A percentile compares a stretch with the other conserved stretches of the same genome.
These are phyloP conservation scores for Taenioides sp. DNA, from an alignment of 2,797 vertebrate genomes.

Conservation along the genomic window DNA sequence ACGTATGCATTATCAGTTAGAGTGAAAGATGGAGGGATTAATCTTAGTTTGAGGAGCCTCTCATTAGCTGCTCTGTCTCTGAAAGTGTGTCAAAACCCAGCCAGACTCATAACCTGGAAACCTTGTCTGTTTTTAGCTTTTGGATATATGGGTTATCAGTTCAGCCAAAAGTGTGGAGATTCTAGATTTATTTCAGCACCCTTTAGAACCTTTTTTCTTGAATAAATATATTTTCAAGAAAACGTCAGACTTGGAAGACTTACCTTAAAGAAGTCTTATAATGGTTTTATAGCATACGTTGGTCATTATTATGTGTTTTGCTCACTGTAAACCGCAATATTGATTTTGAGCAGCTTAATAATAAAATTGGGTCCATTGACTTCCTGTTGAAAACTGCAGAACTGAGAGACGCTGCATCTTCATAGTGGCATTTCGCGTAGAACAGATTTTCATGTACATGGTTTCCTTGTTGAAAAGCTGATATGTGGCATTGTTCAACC, in stretches of 20 bases:
- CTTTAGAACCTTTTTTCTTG: background rate
- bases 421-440: too few species aligned
- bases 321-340: too few species aligned
- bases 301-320: too few species aligned
- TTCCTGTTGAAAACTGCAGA: too few species aligned
- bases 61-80: constrained; percentile 38
- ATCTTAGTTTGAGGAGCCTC: constrained; percentile 57
- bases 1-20: constrained; percentile 67
- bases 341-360: too few species aligned
- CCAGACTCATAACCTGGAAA: constrained; percentile 44
- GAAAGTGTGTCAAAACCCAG: constrained; percentile 18
- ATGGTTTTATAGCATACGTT: too few species aligned
- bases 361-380: too few species aligned
- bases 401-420: too few species aligned
- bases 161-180: background rate
- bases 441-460: too few species aligned
- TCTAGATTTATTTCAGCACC: background rate
- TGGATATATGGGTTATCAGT: constrained; percentile 1
- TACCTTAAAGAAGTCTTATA: too few species aligned
- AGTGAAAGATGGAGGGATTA: constrained; percentile 42
- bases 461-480: too few species aligned
- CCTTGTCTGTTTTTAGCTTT: constrained; percentile 41
- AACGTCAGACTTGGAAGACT: background rate
- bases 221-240: background rate
- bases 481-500: too few species aligned